Evolutionary conservation across 2,888 invertebrate species (phyloP), one percentile per base, ranked within the genome.

Genomic region (Pinctada fucata): DNA sequence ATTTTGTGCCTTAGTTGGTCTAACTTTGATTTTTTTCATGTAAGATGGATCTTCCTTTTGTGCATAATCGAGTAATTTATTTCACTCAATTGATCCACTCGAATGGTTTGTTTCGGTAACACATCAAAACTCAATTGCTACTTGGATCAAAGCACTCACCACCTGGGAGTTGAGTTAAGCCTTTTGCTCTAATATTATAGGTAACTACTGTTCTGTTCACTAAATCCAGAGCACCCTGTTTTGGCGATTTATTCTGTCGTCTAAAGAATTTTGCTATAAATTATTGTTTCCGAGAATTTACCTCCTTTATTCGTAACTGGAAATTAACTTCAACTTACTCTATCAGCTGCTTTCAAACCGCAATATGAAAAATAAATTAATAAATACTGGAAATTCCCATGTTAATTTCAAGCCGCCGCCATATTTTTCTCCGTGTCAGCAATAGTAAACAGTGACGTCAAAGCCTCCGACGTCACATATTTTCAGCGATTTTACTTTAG

Each of bases 81-180:
- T 50, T 13, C 70, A 47, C 16, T 77, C 58, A 31, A 47, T 31
- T 49, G 4, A 78, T 72, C 80, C 80, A 82, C 3, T 76, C 50
- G 48, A 73, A 58, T 66, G 80, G 79, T 78, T 81, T 66, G 67
- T 82, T 80, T 51, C 80, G 73, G 47, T 72, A 72, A 78, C 79
- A 80, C 76, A 80, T 76, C 16, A 79, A 76, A 8, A 13, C 6
- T n/a, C n/a, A 47, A 49, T 8, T 3, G 6, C 72, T 71, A 52
- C 31, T 16, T 64, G 78, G 78, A 3, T 76, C 48, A 52, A 5
- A 48, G 52, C 68, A 82, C 51, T 69, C 78, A 64, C 81, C 80
- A 63, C 76, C 80, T n/a, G 80, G 74, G 13, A 83, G 67, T 63
- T 82, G 80, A 16, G 82, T 79, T 65, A 80, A 72, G 4, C 77